Percentiles rank a stretch among this genome's conserved stretches.
These are phyloP conservation scores for Takifugu ocellatus DNA, from an alignment of 2,797 vertebrate species.

Conservation along the genomic window DNA sequence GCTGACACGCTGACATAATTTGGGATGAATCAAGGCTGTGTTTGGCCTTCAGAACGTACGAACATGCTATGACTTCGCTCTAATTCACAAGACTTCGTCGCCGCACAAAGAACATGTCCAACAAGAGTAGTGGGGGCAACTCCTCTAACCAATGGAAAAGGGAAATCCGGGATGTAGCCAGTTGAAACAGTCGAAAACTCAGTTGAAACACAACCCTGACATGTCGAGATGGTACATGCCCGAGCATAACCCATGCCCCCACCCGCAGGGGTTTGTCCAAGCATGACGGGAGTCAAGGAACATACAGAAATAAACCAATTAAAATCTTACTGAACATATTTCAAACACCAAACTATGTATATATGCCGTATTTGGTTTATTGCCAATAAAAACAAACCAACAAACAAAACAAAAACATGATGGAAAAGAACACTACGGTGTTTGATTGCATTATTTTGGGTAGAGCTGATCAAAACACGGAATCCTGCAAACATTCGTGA, in stretches of 20 bases:
- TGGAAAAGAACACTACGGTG: no score
- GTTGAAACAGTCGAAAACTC: slow-evolving; percentile 6
- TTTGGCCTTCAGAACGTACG: slow-evolving; percentile 7
- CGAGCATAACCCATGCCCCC: slow-evolving; percentile 49
- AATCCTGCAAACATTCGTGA: neutral
- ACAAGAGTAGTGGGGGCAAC: slow-evolving; percentile 21
- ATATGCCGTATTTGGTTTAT: no score
- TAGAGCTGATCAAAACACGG: neutral
- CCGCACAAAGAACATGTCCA: slow-evolving; percentile 19
- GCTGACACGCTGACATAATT: slow-evolving; percentile 71
- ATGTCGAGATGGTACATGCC: slow-evolving; percentile 45
- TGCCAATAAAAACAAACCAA: no score
- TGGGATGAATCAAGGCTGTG: slow-evolving; percentile 59
- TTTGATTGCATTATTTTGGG: no score
- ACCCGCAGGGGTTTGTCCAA: slow-evolving; percentile 37
- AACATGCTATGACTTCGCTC: slow-evolving; percentile 43
- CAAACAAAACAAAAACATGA: no score
- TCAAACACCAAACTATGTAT: no score
- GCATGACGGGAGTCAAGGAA: neutral
- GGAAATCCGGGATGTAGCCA: slow-evolving; percentile 22
- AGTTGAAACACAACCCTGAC: slow-evolving; percentile 29
- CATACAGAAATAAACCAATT: no score
- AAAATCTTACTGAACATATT: no score
- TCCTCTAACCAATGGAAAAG: slow-evolving; percentile 27
- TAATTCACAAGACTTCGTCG: slow-evolving; percentile 27